These are phyloP conservation scores for Drosophila biarmipes DNA, from an alignment of 1,140 invertebrate genomes.

Conservation along the genomic window DNA sequence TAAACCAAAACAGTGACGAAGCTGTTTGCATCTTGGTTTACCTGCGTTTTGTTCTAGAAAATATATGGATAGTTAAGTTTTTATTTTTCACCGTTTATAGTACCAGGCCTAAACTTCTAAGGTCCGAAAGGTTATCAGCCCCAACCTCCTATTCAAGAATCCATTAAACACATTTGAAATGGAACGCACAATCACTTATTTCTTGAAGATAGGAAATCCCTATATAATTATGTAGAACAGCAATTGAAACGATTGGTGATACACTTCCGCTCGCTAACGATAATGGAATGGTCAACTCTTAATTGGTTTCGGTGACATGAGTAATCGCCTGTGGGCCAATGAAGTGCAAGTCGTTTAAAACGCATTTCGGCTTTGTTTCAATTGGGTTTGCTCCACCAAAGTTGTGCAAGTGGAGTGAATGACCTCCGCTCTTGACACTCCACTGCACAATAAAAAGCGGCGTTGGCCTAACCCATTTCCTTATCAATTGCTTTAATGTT, in stretches of 20 bases:
- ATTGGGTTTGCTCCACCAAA: conserved; percentile 10
- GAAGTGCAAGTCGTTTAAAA: conserved; percentile 26
- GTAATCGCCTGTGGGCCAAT: conserved; percentile 15
- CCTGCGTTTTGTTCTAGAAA: no score
- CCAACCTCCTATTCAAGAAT: background rate
- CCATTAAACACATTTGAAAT: conserved; percentile 11
- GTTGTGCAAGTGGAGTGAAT: conserved; percentile 27
- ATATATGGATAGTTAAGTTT: background rate
- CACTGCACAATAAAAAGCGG: conserved; percentile 16
- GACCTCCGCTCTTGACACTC: conserved; percentile 25
- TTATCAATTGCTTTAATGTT: conserved; percentile 25
- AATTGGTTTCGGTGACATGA: conserved; percentile 34
- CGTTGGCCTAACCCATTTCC: conserved; percentile 5
- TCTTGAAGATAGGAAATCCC: background rate
- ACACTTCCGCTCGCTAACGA: background rate
- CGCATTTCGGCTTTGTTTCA: conserved; percentile 47
- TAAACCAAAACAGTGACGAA: background rate
- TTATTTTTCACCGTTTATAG: background rate
- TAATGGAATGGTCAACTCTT: conserved; percentile 7
- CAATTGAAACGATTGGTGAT: conserved; percentile 2
- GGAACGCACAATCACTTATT: conserved; percentile 14
- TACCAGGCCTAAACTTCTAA: background rate
- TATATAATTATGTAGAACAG: conserved; percentile 1
- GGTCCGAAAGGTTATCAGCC: conserved; percentile 16
- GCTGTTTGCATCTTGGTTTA: background rate